Evolutionary conservation across 2,797 vertebrate species (phyloP).

Genomic region (Eurystomus glaucurus): DNA sequence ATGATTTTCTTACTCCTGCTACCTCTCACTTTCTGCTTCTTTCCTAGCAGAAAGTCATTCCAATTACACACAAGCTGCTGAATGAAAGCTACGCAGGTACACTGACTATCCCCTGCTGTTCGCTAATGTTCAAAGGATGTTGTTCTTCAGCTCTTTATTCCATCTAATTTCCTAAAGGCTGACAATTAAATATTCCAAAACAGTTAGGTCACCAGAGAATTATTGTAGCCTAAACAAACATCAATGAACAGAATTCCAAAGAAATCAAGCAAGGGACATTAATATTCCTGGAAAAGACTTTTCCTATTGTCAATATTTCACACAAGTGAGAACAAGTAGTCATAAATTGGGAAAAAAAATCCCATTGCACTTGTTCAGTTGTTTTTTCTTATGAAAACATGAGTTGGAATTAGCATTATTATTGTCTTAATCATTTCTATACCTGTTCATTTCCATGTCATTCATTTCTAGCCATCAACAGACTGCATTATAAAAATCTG

Average conservation of each 20-base stretch:
- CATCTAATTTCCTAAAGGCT: neutral
- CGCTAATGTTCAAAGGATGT: neutral
- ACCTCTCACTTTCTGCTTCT: neutral
- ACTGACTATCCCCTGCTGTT: neutral
- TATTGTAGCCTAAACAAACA: neutral
- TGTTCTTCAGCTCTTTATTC: neutral
- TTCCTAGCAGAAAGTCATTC: neutral
- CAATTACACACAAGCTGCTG: neutral
- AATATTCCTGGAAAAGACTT: neutral
- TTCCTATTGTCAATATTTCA: neutral
- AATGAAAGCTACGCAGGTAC: neutral
- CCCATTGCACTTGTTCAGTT: neutral
- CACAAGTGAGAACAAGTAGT: neutral
- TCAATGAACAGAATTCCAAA: neutral
- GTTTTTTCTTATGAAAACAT: neutral
- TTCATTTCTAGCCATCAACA: neutral
- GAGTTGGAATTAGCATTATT: neutral
- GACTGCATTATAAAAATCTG: neutral
- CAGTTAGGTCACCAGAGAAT: neutral
- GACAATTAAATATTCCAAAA: neutral
- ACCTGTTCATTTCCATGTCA: neutral
- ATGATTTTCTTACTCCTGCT: neutral
- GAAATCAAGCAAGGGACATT: neutral
- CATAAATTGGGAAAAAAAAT: neutral
- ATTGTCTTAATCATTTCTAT: neutral